A percentile compares a stretch with the other conserved stretches of the same genome.
Conservation (phyloP, 1,140 invertebrate genomes). For the Neocloeon triangulifer region DNA sequence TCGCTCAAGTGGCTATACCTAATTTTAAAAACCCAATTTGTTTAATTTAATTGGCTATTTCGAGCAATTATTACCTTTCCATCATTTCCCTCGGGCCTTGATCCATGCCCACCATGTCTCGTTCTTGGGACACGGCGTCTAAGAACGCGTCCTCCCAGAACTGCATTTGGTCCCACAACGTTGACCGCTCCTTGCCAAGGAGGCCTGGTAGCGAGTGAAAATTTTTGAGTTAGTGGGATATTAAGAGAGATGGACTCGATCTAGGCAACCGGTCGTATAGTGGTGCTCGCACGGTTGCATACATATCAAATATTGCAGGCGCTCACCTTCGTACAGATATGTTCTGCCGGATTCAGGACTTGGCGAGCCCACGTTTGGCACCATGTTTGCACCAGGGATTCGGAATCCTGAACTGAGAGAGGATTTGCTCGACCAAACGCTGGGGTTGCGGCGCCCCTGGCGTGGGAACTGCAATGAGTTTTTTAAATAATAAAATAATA, state of each 20-base stretch:
- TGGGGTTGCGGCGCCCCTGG: conserved; percentile 54
- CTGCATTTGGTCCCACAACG: conserved; percentile 98
- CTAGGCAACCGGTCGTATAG: too few relatives aligned
- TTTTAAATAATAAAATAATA: conserved; percentile 7
- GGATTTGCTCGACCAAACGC: conserved; percentile 82
- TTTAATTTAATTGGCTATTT: too few relatives aligned
- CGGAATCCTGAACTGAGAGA: conserved; percentile 68
- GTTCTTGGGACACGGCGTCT: conserved; percentile 94
- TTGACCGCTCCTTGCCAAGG: conserved; percentile 48
- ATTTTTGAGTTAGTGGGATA: neutral
- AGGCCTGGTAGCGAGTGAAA: conserved; percentile 15
- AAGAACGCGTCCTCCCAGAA: conserved; percentile 99
- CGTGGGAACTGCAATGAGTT: conserved; percentile 27
- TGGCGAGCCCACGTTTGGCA: conserved; percentile 54
- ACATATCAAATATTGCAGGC: conserved; percentile 3
- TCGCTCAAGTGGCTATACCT: conserved; percentile 83
- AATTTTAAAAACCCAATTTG: conserved; percentile 6
- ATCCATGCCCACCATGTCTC: conserved; percentile 99
- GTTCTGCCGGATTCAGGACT: conserved; percentile 68
- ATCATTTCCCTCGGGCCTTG: conserved; percentile 98
- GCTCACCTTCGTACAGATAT: conserved; percentile 72
- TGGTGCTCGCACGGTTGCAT: too few relatives aligned
- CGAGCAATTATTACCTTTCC: conserved; percentile 73
- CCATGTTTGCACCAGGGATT: conserved; percentile 69
- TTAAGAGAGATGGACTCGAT: too few relatives aligned